A percentile compares a stretch with the other conserved stretches of the same genome.
These are phyloP conservation scores for Melanostigma gelatinosum DNA, from an alignment of 2,113 vertebrate genomes.

Conservation along the genomic window DNA sequence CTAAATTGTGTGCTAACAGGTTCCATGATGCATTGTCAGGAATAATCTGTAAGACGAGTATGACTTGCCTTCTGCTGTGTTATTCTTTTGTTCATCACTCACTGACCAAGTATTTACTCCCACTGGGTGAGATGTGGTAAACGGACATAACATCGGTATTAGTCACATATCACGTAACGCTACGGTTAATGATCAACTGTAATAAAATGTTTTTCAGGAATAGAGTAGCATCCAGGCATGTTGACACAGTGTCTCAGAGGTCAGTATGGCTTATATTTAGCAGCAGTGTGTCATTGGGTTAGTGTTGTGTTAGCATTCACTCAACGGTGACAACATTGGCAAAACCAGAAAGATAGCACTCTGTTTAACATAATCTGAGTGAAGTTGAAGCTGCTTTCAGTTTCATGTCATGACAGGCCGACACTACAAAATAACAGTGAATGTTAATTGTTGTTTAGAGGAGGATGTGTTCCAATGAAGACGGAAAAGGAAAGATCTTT, in stretches of 20 bases:
- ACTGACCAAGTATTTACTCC: constrained; percentile 16
- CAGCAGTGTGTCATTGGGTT: constrained; percentile 31
- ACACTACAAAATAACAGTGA: constrained; percentile 31
- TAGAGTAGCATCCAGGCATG: constrained; percentile 16
- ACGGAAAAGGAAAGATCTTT: constrained; percentile 14
- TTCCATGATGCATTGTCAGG: not conserved
- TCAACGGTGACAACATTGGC: not conserved
- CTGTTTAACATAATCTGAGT: not conserved
- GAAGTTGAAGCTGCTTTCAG: constrained; percentile 5
- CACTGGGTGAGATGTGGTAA: constrained; percentile 23
- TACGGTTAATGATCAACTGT: constrained; percentile 40
- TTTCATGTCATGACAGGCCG: constrained; percentile 1
- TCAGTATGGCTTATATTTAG: constrained; percentile 30
- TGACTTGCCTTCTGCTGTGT: not conserved
- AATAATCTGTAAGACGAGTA: constrained; percentile 11
- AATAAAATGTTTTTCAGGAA: constrained; percentile 48
- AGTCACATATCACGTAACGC: constrained; percentile 19
- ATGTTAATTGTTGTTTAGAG: constrained; percentile 40
- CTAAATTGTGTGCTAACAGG: constrained; percentile 13
- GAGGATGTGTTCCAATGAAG: constrained; percentile 25
- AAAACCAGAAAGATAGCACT: not conserved
- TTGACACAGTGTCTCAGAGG: constrained; percentile 23
- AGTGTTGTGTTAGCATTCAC: constrained; percentile 7
- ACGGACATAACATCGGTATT: constrained; percentile 1
- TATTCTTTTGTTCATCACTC: not conserved